Conservation (phyloP, 2,888 invertebrate species). For the Apotomis capreana region DNA sequence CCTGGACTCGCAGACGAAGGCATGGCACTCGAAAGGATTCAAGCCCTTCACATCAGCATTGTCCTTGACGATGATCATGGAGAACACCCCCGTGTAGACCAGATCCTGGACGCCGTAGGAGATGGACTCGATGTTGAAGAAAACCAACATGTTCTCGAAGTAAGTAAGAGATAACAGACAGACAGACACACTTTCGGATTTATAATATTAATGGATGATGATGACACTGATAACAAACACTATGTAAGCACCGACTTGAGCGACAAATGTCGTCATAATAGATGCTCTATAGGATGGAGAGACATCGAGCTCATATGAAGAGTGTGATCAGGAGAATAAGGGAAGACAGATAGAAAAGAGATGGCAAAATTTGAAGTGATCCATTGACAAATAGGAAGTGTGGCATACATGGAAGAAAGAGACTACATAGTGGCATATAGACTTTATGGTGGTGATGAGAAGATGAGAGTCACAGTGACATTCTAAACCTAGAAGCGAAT, state of each 20-base stretch:
- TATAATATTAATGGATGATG: too few species aligned
- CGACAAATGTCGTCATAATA: neutral
- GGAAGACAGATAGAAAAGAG: neutral
- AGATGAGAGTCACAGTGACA: too few species aligned
- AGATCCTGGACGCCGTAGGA: constrained; percentile 94
- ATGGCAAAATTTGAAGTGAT: too few species aligned
- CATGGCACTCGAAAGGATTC: constrained; percentile 93
- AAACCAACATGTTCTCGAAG: constrained; percentile 75
- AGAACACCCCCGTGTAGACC: constrained; percentile 95
- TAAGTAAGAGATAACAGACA: constrained; percentile 41
- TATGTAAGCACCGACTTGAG: too few species aligned
- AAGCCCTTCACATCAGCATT: constrained; percentile 81
- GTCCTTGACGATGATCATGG: constrained; percentile 93
- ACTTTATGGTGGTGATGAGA: too few species aligned
- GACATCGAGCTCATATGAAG: neutral
- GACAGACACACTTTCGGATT: too few species aligned
- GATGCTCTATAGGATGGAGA: neutral
- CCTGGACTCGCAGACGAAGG: constrained; percentile 93
- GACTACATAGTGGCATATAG: too few species aligned
- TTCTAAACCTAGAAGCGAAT: too few species aligned
- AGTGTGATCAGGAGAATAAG: neutral
- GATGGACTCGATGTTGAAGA: constrained; percentile 92
- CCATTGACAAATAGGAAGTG: too few species aligned
- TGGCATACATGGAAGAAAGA: too few species aligned
- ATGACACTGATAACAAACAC: too few species aligned